These are phyloP conservation scores for Collichthys lucidus DNA, from an alignment of 2,113 vertebrate species.

Conservation along the genomic window DNA sequence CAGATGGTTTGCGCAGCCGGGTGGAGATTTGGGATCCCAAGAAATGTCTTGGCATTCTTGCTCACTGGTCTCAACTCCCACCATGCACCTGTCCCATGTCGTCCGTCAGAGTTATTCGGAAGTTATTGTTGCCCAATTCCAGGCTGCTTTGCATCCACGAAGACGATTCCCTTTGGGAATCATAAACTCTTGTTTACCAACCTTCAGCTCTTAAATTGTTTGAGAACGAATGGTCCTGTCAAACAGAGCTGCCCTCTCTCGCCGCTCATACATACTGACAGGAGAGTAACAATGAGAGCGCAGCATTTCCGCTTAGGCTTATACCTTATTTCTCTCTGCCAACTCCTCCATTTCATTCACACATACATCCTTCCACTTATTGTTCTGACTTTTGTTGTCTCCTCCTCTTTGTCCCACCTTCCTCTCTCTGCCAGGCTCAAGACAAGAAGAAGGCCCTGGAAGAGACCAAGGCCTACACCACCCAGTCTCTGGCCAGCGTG, in stretches of 20 bases:
- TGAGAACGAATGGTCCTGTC: slow-evolving; percentile 5
- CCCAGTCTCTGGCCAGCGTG: slow-evolving; percentile 98
- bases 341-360: slow-evolving; percentile 31
- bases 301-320: slow-evolving; percentile 33
- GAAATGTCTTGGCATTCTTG: slow-evolving; percentile 72
- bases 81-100: slow-evolving; percentile 66
- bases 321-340: slow-evolving; percentile 29
- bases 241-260: slow-evolving; percentile 11
- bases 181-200: slow-evolving; percentile 8
- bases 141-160: slow-evolving; percentile 29
- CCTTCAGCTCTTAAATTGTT: slow-evolving; percentile 19
- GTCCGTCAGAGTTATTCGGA: slow-evolving; percentile 34
- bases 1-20: slow-evolving; percentile 71
- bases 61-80: slow-evolving; percentile 61
- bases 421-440: slow-evolving; percentile 87
- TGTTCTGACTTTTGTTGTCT: slow-evolving; percentile 14
- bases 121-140: slow-evolving; percentile 35
- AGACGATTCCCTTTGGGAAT: slow-evolving; percentile 2
- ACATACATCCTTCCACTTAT: slow-evolving; percentile 39
- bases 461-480: slow-evolving; percentile 99
- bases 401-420: slow-evolving; percentile 7
- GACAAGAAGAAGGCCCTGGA: slow-evolving; percentile 99
- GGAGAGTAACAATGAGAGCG: slow-evolving; percentile 33
- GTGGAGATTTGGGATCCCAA: slow-evolving; percentile 53
- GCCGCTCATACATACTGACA: slow-evolving; percentile 17